Conservation (phyloP, 2,797 vertebrate species). For the Cottoperca gobio region DNA sequence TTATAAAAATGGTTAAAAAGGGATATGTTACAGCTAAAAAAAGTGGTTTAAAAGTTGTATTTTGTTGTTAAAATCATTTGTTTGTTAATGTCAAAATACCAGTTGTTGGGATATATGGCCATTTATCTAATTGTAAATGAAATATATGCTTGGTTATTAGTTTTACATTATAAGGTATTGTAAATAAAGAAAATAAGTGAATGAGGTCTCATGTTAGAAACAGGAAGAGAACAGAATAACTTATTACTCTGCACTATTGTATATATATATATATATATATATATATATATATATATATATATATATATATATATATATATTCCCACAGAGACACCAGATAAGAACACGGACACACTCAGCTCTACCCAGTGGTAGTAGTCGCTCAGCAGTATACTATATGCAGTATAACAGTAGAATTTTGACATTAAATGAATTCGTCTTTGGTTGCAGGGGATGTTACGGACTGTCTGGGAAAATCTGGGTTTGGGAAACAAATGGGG, state of each 20-base stretch:
- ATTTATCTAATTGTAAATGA: not conserved
- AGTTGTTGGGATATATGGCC: not conserved
- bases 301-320: no score
- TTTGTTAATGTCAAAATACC: not conserved
- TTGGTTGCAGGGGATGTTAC: not conserved
- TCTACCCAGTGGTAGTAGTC: not conserved
- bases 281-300: no score
- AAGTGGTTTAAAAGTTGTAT: no score
- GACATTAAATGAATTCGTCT: not conserved
- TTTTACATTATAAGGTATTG: not conserved
- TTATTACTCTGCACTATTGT: not conserved
- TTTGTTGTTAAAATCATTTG: no score
- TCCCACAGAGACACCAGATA: not conserved
- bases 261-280: no score
- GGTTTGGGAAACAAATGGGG: constrained; percentile 13
- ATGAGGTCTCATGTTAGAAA: not conserved
- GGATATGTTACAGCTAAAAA: not conserved
- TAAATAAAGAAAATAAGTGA: not conserved
- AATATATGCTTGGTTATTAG: not conserved
- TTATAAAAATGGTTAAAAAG: not conserved
- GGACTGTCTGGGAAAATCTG: not conserved
- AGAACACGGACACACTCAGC: not conserved
- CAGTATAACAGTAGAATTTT: no score
- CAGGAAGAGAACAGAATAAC: not conserved
- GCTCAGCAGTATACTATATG: not conserved